Base-by-base conservation (phyloP, 2,113 vertebrate species). In the Gambusia holbrooki region DNA sequence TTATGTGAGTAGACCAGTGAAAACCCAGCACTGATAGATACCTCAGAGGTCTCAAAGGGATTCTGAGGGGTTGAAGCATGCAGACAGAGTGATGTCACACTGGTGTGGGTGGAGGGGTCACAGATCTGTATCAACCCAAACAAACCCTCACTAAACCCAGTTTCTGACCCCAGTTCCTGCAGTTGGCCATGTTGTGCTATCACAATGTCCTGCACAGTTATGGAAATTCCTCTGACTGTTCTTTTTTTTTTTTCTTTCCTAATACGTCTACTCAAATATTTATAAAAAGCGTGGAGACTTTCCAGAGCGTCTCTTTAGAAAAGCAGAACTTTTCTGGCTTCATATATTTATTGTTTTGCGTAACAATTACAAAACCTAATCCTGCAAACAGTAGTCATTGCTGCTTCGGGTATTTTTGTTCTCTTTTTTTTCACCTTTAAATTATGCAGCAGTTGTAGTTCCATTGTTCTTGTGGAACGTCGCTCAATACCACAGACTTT, bases 71-170 rank as follows among this genome's bases (percentile, higher is more conserved):
- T 66, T 77, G 60, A 78, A 84, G 84, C 73, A 81, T 84, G 88
- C 82, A 82, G 87, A 87, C 91, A 63, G 80, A 87, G 66, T 84
- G 86, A 88, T 88, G 86, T 90, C 90, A 86, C 86, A 86, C 86
- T 89, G 75, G 79, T 22, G 19, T 9, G 63, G 12, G 35, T 63
- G 45, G 28, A 13, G 28, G 76, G 84, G 45, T 15, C 62, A 74
- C 1, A 35, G 81, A 90, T 91, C 68, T 80, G 76, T 88, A 51
- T 86, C 87, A 80, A 81, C 51, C 78, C 77, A 91, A 88, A 92
- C 79, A 82, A 71, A 83, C 82, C 74, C 85, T 76, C 73, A 54
- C 19, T 86, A 81, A 85, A 76, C 74, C 70, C 62, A 33, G 54
- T 74, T 35, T 61, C 73, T 66, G 32, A 66, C 35, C n/a, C 37